These are phyloP conservation scores for Leptothorax acervorum DNA, from an alignment of 2,888 invertebrate species.

Conservation along the genomic window DNA sequence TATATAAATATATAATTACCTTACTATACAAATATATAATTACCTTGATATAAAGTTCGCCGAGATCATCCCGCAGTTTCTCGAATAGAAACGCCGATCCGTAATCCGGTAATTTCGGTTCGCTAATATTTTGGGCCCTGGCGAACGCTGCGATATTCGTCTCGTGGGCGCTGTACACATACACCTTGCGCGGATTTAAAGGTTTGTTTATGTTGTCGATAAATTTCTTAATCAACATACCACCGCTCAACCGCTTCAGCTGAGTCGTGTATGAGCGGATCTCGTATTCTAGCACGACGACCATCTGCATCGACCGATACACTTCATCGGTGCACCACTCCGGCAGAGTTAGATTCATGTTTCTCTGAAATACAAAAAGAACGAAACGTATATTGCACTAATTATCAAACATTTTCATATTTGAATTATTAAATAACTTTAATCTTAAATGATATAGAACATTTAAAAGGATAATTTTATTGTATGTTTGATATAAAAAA, in stretches of 20 bases:
- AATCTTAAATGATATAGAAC: background rate
- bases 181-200: slow-evolving; percentile 69
- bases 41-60: slow-evolving; percentile 70
- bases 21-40: no score
- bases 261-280: slow-evolving; percentile 63
- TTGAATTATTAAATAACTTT: slow-evolving; percentile 1
- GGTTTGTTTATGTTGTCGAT: slow-evolving; percentile 67
- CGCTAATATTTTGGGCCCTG: slow-evolving; percentile 63
- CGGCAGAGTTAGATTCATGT: slow-evolving; percentile 64
- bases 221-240: slow-evolving; percentile 67
- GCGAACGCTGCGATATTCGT: slow-evolving; percentile 68
- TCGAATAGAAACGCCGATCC: slow-evolving; percentile 73
- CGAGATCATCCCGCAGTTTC: slow-evolving; percentile 62
- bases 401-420: background rate
- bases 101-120: slow-evolving; percentile 65
- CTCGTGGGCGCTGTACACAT: slow-evolving; percentile 77
- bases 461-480: background rate
- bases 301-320: slow-evolving; percentile 46
- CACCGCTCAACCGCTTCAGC: slow-evolving; percentile 66
- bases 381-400: background rate
- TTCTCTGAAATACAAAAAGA: slow-evolving; percentile 62
- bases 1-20: slow-evolving; percentile 65
- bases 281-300: slow-evolving; percentile 56
- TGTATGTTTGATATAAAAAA: background rate
- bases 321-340: slow-evolving; percentile 74